Evolutionary conservation across 1,140 invertebrate genomes (phyloP).

Genomic region (Calycopis cecrops): DNA sequence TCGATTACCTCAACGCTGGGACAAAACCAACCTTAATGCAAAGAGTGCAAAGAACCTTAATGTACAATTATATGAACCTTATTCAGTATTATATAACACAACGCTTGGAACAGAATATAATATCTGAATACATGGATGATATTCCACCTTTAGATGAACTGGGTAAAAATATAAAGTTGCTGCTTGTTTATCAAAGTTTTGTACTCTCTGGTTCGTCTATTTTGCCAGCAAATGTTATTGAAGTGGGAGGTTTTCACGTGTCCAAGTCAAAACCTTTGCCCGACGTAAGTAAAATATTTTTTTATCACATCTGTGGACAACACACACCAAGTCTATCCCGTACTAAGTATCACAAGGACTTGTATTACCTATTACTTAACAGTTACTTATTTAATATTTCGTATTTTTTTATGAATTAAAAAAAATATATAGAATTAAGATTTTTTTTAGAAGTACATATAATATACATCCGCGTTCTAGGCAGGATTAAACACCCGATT

Average conservation of each 20-base stretch:
- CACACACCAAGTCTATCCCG: no score
- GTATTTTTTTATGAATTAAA: no score
- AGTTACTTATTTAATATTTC: no score
- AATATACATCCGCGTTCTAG: no score
- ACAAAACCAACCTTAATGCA: constrained; percentile 65
- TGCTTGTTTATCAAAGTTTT: constrained; percentile 79
- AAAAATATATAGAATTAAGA: no score
- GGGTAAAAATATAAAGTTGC: constrained; percentile 74
- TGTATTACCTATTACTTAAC: no score
- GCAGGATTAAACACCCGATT: no score
- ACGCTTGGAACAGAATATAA: constrained; percentile 43
- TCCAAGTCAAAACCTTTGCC: constrained; percentile 73
- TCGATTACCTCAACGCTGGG: constrained; percentile 56
- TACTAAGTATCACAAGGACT: no score
- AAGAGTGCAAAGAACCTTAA: constrained; percentile 35
- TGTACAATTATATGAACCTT: constrained; percentile 39
- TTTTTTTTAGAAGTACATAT: no score
- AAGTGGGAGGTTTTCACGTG: constrained; percentile 81
- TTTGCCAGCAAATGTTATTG: constrained; percentile 77
- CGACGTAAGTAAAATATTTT: constrained; percentile 72
- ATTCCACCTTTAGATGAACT: constrained; percentile 76
- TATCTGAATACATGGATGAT: constrained; percentile 74
- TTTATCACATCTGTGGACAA: no score
- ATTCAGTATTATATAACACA: constrained; percentile 46
- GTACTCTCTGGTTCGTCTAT: constrained; percentile 74